Conservation (phyloP, 2,113 vertebrate species). For the Bubo blakistoni region DNA sequence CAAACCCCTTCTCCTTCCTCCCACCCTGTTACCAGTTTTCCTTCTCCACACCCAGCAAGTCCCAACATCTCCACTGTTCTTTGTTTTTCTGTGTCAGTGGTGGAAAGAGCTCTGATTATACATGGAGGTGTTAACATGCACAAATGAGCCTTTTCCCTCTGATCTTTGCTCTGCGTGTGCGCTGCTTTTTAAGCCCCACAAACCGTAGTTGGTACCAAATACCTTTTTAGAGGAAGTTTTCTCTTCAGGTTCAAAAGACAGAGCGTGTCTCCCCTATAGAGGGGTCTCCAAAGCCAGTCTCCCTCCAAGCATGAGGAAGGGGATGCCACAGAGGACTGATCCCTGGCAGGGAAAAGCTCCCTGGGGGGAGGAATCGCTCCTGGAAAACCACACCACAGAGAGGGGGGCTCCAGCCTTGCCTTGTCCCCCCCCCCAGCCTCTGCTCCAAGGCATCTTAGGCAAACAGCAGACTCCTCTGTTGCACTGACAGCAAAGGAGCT, state of each 20-base stretch:
- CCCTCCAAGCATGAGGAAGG: not conserved
- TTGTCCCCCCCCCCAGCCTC: not conserved
- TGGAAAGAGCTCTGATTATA: too few species aligned
- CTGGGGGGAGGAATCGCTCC: not conserved
- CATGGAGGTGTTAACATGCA: not conserved
- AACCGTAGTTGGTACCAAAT: not conserved
- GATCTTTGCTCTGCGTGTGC: not conserved
- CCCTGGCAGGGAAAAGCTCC: not conserved
- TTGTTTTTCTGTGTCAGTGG: too few species aligned
- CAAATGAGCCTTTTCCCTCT: not conserved
- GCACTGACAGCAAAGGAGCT: not conserved
- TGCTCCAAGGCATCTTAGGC: not conserved
- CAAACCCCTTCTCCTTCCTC: not conserved
- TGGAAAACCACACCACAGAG: too few species aligned
- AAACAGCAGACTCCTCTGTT: fast-evolving
- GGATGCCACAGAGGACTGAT: not conserved
- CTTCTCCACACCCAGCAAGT: too few species aligned
- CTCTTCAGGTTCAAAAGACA: too few species aligned
- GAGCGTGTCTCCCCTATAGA: fast-evolving
- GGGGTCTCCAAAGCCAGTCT: not conserved
- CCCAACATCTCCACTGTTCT: fast-evolving
- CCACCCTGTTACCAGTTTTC: too few species aligned
- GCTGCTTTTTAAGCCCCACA: not conserved
- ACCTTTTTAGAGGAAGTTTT: not conserved
- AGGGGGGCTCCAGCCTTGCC: not conserved